Percentiles rank a stretch among this genome's conserved stretches.
phyloP scores from a whole-genome alignment of 2,113 vertebrate genomes.

The Xiphorhynchus elegans region DNA sequence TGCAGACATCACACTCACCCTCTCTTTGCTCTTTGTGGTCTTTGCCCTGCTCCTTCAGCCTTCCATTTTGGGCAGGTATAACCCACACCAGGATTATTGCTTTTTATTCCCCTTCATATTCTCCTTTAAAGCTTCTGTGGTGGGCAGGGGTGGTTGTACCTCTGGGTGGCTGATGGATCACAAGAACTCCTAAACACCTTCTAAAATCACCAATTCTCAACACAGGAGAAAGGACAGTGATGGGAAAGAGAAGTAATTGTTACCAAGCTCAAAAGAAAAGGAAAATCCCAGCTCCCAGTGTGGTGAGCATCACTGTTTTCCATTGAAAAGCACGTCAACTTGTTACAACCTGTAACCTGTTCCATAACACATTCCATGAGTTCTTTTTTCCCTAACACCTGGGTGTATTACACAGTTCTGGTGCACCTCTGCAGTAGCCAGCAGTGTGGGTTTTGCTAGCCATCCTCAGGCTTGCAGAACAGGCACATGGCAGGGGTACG shows the following conservation, averaged over 20 bases:
- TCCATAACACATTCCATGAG: neutral
- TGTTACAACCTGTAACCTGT: neutral
- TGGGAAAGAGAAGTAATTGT: neutral
- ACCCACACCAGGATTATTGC: neutral
- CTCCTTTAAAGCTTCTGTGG: neutral
- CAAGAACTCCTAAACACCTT: neutral
- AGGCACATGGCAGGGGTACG: rapidly evolving
- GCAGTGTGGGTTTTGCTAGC: neutral
- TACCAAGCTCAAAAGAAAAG: neutral
- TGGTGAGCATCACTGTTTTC: neutral
- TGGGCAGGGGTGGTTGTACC: neutral
- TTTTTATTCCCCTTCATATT: rapidly evolving
- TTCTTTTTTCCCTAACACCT: neutral
- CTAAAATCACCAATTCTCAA: neutral
- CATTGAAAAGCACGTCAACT: neutral
- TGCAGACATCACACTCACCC: neutral
- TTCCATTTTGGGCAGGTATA: neutral
- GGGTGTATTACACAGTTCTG: neutral
- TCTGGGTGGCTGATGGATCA: neutral
- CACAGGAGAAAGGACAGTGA: neutral
- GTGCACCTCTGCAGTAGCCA: neutral
- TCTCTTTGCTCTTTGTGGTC: neutral
- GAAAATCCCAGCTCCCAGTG: neutral
- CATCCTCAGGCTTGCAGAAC: neutral
- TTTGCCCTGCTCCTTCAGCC: neutral